Conservation (phyloP, 2,797 vertebrate species). For the Lagorchestes hirsutus region DNA sequence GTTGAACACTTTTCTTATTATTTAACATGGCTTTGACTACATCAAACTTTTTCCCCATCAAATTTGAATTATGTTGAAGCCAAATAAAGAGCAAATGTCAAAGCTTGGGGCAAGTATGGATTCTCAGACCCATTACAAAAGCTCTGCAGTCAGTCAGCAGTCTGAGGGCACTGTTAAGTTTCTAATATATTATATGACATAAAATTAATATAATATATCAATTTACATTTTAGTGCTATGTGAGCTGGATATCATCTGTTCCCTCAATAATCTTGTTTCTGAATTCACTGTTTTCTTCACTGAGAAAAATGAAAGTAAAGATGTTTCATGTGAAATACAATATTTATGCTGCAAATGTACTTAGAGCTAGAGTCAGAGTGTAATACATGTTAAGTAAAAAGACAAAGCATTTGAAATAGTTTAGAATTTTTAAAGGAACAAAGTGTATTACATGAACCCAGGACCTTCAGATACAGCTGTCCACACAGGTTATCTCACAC, state of each 20-base stretch:
- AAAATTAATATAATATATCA: neutral
- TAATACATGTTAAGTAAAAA: slow-evolving; percentile 18
- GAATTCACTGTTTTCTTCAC: slow-evolving; percentile 11
- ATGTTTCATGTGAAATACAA: neutral
- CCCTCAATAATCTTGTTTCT: neutral
- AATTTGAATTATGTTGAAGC: neutral
- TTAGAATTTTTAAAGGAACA: slow-evolving; percentile 15
- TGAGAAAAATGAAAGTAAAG: neutral
- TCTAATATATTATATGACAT: neutral
- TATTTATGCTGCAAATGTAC: neutral
- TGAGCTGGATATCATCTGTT: slow-evolving; percentile 4
- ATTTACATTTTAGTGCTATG: slow-evolving; percentile 1
- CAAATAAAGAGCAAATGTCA: neutral
- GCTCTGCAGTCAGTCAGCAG: neutral
- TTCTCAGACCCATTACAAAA: neutral
- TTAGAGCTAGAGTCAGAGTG: neutral
- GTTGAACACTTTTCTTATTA: neutral
- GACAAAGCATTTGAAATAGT: neutral
- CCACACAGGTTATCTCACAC: too few species aligned
- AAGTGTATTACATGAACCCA: neutral
- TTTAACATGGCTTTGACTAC: neutral
- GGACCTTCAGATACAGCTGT: too few species aligned
- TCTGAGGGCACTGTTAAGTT: neutral
- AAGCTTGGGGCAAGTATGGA: neutral
- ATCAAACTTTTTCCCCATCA: slow-evolving; percentile 7